Base-by-base conservation (phyloP, 2,888 invertebrate species). In the Lepidonotus clava region DNA sequence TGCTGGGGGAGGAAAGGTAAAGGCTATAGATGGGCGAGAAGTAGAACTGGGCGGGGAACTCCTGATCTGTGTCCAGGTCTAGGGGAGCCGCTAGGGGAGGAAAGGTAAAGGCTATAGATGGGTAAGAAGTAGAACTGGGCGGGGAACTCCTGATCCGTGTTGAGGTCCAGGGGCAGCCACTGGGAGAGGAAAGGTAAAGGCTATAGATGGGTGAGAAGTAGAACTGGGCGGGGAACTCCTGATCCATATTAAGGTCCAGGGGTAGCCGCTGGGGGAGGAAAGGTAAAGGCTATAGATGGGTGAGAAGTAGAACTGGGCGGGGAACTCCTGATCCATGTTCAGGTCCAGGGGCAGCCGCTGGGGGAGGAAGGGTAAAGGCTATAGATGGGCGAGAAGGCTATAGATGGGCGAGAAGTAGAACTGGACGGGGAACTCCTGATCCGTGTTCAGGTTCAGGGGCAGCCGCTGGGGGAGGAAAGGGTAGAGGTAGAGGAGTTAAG, bases 121-220 rank as follows among this genome's bases (percentile, higher is more conserved):
- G 80, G 80, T 14, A 46, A 80, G 51, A 80, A 80, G 51, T 80
- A 80, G 28, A 80, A 32, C 32, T 80, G 80, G 21, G 80, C 80
- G 6, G 80, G 80, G 34, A 80, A 80, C 51, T 80, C 80, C 51
- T 80, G 46, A n/a, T 80, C 46, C 32, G 80, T n/a, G 41, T 80
- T 46, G 1, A 80, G 80, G 51, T 80, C 28, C 14, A 32, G 80
- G 11, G 80, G 80, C 24, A 80, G 80, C 28, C 80, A 46, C 80
- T 80, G 80, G 14, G 24, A 18, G 71, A 46, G 46, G 8, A 46
- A 46, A 11, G 71, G n/a, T n/a, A n/a, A n/a, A n/a, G n/a, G n/a
- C n/a, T n/a, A n/a, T n/a, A n/a, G n/a, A n/a, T n/a, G n/a, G n/a
- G n/a, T n/a, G n/a, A n/a, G n/a, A n/a, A n/a, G n/a, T n/a, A n/a